Evolutionary conservation across 2,888 invertebrate species (phyloP).

Genomic region (Agonopterix subpropinquella): DNA sequence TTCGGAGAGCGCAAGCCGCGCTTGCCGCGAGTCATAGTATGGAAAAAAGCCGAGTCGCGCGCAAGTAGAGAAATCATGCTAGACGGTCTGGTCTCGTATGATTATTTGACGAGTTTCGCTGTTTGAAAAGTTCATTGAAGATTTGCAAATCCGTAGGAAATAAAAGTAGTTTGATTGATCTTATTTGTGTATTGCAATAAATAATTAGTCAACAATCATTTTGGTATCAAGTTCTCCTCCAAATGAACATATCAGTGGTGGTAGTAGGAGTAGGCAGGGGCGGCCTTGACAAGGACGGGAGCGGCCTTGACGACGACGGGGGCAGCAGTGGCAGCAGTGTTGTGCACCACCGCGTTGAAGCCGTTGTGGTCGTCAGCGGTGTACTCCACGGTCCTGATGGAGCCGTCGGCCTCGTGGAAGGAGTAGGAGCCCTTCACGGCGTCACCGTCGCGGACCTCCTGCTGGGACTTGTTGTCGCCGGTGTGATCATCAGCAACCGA

Average conservation of each 20-base stretch:
- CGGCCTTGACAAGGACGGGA: constrained; percentile 26
- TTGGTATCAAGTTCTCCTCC: neutral
- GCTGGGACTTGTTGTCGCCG: constrained; percentile 74
- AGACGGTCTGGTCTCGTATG: too few relatives aligned
- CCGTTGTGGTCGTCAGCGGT: constrained; percentile 71
- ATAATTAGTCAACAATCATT: constrained; percentile 12
- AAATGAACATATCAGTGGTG: constrained; percentile 3
- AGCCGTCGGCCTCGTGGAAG: constrained; percentile 72
- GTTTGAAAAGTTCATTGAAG: too few relatives aligned
- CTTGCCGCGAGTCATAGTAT: too few relatives aligned
- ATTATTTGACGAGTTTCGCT: too few relatives aligned
- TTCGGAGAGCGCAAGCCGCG: too few relatives aligned
- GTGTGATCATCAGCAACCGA: constrained; percentile 74
- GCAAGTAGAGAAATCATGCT: too few relatives aligned
- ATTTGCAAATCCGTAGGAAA: too few relatives aligned
- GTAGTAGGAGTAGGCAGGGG: constrained; percentile 24
- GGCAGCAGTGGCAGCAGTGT: constrained; percentile 41
- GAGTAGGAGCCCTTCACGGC: constrained; percentile 73
- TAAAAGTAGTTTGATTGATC: too few relatives aligned
- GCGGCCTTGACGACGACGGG: constrained; percentile 28
- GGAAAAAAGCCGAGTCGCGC: too few relatives aligned
- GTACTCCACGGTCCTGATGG: constrained; percentile 72
- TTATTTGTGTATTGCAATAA: too few relatives aligned
- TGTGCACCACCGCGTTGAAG: constrained; percentile 57
- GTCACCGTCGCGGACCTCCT: constrained; percentile 71